phyloP scores from a whole-genome alignment of 2,888 invertebrate genomes.

The Drosophila pseudotakahashii region DNA sequence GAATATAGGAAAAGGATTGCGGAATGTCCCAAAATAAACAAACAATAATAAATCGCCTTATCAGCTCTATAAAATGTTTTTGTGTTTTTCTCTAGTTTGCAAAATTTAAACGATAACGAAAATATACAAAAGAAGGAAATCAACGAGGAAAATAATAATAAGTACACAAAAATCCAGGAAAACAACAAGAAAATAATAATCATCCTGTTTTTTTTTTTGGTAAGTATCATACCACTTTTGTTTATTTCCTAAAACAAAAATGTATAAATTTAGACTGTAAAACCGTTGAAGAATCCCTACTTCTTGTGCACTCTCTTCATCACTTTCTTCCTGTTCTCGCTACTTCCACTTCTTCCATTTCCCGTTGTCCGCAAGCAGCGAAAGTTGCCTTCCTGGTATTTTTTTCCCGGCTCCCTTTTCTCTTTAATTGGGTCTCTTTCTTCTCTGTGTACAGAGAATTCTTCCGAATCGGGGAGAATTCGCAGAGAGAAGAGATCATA shows the following conservation, averaged over 20 bases:
- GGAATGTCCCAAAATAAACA: conserved; percentile 18
- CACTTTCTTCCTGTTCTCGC: conserved; percentile 15
- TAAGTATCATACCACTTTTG: conserved; percentile 30
- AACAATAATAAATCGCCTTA: conserved; percentile 6
- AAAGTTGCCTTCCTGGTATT: conserved; percentile 63
- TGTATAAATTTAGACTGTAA: conserved; percentile 44
- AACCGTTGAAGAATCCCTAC: conserved; percentile 4
- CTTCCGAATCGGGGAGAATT: conserved; percentile 2
- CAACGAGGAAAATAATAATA: not conserved
- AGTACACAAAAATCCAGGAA: not conserved
- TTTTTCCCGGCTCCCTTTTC: not conserved
- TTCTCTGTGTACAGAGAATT: not conserved
- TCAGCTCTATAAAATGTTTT: not conserved
- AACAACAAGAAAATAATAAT: not conserved
- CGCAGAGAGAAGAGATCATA: not conserved
- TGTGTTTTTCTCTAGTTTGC: conserved; percentile 15
- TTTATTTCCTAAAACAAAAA: conserved; percentile 48
- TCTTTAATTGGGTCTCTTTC: not conserved
- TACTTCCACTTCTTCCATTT: conserved; percentile 30
- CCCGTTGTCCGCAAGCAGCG: conserved; percentile 70
- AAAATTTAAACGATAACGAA: conserved; percentile 9
- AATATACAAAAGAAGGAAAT: conserved; percentile 1
- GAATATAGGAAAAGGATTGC: conserved; percentile 19
- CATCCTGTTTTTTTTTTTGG: conserved; percentile 3
- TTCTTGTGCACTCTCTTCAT: conserved; percentile 1